Conservation (phyloP, 2,888 invertebrate species). For the Philereme transversata region DNA sequence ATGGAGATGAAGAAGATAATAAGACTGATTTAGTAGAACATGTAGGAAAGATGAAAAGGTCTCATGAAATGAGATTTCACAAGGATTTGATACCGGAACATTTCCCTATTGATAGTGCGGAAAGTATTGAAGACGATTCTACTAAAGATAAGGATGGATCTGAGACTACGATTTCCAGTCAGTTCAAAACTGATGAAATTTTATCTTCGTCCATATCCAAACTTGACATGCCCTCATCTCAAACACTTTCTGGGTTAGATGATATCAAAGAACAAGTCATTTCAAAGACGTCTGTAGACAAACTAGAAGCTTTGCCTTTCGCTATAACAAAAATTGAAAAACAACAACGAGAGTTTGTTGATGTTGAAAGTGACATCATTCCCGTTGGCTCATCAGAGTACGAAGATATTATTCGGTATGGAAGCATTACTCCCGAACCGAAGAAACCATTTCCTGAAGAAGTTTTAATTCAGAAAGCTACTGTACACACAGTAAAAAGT, state of each 20-base stretch:
- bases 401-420: slow-evolving; percentile 67
- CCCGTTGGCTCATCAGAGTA: slow-evolving; percentile 74
- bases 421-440: slow-evolving; percentile 68
- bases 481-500: slow-evolving; percentile 52
- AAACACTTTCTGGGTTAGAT: slow-evolving; percentile 60
- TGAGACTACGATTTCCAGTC: slow-evolving; percentile 77
- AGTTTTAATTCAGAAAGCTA: slow-evolving; percentile 54
- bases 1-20: slow-evolving; percentile 83
- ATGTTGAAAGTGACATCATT: slow-evolving; percentile 77
- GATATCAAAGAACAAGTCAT: slow-evolving; percentile 57
- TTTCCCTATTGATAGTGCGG: slow-evolving; percentile 69
- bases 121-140: slow-evolving; percentile 73
- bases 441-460: slow-evolving; percentile 54
- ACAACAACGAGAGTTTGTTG: slow-evolving; percentile 72
- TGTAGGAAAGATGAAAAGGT: slow-evolving; percentile 92
- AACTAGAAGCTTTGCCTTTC: slow-evolving; percentile 68
- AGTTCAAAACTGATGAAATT: slow-evolving; percentile 73
- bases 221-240: slow-evolving; percentile 68
- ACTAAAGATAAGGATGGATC: slow-evolving; percentile 70
- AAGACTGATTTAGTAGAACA: slow-evolving; percentile 80
- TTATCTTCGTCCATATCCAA: slow-evolving; percentile 77
- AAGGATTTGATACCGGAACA: slow-evolving; percentile 80
- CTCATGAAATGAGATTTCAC: slow-evolving; percentile 95
- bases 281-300: slow-evolving; percentile 46
- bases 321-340: slow-evolving; percentile 68